phyloP scores from a whole-genome alignment of 2,797 vertebrate genomes.

The Rhinoraja longicauda region DNA sequence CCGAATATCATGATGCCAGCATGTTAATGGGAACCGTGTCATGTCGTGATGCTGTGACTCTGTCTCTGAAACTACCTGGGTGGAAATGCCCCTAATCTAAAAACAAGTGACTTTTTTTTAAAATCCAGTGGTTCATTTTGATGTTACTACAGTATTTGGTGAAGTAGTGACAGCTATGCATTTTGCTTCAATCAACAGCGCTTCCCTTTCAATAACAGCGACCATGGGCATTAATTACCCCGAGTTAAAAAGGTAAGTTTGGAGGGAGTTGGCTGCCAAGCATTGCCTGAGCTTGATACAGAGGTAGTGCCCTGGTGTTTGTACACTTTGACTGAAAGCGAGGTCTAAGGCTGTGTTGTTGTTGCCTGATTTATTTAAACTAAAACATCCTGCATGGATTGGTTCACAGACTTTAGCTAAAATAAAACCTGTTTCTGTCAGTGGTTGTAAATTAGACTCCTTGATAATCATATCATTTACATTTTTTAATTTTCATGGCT shows the following conservation, averaged over 20 bases:
- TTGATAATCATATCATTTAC: neutral
- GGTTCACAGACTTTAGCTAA: neutral
- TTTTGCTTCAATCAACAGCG: neutral
- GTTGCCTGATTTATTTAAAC: neutral
- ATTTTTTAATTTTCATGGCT: neutral
- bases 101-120: neutral
- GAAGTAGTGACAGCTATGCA: neutral
- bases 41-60: neutral
- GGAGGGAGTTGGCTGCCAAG: neutral
- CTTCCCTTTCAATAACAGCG: neutral
- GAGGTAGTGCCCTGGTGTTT: neutral
- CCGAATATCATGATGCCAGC: no score
- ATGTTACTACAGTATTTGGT: neutral
- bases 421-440: neutral
- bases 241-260: neutral
- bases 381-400: neutral
- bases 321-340: neutral
- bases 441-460: neutral
- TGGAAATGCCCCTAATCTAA: neutral
- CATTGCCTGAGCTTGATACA: neutral
- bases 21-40: neutral
- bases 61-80: neutral
- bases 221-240: neutral
- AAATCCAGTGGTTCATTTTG: neutral
- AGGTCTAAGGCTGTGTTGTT: neutral